These are phyloP conservation scores for Papilio polyxenes DNA, from an alignment of 1,140 invertebrate genomes.

Conservation along the genomic window DNA sequence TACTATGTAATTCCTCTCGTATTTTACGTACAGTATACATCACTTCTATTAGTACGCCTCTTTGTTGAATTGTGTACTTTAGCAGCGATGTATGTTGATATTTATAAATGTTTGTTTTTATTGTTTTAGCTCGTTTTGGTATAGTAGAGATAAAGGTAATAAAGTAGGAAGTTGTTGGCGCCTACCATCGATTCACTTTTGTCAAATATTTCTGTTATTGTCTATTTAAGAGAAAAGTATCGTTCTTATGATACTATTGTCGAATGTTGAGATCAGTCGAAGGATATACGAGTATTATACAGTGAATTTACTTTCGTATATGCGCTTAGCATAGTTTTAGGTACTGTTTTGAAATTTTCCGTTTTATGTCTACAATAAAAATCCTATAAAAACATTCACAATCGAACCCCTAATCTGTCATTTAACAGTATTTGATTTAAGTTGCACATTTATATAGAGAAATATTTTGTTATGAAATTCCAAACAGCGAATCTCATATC, in stretches of 20 bases:
- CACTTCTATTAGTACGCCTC: neutral
- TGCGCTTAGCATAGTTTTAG: no score
- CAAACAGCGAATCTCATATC: constrained; percentile 2
- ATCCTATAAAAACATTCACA: neutral
- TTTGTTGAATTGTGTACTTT: neutral
- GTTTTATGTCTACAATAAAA: neutral
- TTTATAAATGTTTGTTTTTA: neutral
- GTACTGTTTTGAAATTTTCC: neutral
- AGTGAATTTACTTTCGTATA: neutral
- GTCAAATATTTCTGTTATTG: constrained; percentile 13
- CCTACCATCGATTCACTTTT: neutral
- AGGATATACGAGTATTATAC: neutral
- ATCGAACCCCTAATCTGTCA: neutral
- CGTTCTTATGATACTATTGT: neutral
- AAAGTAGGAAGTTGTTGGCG: neutral
- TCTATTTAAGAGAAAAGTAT: neutral
- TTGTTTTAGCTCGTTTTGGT: neutral
- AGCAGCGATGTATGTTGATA: neutral
- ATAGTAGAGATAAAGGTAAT: neutral
- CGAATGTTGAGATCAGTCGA: neutral
- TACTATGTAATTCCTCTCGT: neutral
- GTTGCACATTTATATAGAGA: neutral
- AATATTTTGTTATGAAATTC: neutral
- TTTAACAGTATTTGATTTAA: neutral
- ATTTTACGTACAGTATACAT: neutral